phyloP scores from a whole-genome alignment of 2,113 vertebrate species.

The Pitta sordida region DNA sequence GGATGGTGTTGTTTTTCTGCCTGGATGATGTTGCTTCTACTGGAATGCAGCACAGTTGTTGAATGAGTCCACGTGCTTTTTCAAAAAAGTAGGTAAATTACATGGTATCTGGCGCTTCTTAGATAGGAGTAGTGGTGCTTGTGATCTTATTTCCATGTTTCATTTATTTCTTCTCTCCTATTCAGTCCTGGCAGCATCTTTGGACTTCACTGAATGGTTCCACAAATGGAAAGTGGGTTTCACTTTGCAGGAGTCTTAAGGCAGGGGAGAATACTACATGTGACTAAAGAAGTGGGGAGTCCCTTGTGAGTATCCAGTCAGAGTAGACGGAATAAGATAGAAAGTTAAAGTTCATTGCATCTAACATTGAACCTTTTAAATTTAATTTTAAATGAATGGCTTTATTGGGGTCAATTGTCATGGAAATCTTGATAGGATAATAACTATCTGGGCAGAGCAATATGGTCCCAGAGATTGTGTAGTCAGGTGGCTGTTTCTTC shows the following conservation, averaged over 20 bases:
- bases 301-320: background rate
- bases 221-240: background rate
- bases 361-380: no score
- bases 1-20: background rate
- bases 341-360: background rate
- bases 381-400: background rate
- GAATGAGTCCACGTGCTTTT: background rate
- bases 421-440: slow-evolving; percentile 17
- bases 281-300: background rate
- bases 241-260: background rate
- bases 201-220: background rate
- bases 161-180: background rate
- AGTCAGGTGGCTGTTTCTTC: background rate
- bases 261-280: background rate
- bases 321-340: background rate
- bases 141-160: background rate
- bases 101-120: background rate
- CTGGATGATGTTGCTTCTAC: background rate
- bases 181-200: background rate
- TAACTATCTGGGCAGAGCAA: background rate
- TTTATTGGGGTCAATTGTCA: slow-evolving; percentile 22
- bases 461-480: background rate
- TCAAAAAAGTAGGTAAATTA: background rate
- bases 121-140: background rate
- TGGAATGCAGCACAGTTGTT: background rate